Evolutionary conservation across 2,797 vertebrate species (phyloP).

Genomic region (Prunella strophiata): DNA sequence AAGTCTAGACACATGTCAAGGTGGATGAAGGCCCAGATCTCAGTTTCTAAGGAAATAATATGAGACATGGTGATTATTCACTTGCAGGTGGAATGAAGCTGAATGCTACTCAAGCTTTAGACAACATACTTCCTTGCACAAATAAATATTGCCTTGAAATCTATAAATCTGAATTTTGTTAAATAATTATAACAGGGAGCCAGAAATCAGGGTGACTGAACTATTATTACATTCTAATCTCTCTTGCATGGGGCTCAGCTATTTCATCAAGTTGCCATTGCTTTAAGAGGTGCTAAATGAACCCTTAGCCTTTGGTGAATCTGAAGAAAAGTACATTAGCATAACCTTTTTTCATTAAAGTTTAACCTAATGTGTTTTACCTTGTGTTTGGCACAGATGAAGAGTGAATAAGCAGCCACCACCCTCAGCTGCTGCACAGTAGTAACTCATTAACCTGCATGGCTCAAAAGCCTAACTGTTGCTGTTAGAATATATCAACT

Average conservation of each 20-base stretch:
- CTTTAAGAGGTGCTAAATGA: background rate
- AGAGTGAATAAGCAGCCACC: background rate
- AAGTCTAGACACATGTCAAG: background rate
- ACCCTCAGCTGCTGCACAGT: background rate
- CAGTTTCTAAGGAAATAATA: background rate
- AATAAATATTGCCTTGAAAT: background rate
- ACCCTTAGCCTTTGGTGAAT: background rate
- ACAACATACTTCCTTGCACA: background rate
- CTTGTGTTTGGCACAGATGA: background rate
- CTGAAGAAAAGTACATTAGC: background rate
- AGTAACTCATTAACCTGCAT: background rate
- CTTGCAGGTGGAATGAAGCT: background rate
- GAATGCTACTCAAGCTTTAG: background rate
- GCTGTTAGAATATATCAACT: background rate
- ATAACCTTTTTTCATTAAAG: background rate
- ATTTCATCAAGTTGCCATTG: background rate
- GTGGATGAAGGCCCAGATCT: background rate
- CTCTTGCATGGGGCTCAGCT: background rate
- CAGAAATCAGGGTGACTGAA: background rate
- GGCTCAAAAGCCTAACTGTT: background rate
- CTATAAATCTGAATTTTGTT: background rate
- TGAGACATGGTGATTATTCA: background rate
- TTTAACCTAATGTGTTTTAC: constrained; percentile 17
- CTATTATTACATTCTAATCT: background rate
- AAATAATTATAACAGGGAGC: background rate